phyloP scores from a whole-genome alignment of 2,797 vertebrate species.

The Squalus acanthias region DNA sequence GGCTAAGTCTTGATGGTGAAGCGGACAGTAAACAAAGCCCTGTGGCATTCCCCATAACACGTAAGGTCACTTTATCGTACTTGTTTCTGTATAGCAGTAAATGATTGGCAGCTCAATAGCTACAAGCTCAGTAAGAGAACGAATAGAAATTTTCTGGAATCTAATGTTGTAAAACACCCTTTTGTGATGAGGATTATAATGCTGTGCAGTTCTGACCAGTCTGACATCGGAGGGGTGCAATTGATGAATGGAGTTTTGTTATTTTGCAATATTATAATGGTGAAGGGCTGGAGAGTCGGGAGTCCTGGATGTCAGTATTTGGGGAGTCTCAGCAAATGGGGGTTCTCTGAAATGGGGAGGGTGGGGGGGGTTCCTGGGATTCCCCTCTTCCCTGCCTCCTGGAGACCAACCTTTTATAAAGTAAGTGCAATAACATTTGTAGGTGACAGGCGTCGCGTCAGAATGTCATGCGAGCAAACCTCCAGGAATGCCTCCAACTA shows the following conservation, averaged over 20 bases:
- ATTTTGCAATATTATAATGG: background rate
- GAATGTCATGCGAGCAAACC: background rate
- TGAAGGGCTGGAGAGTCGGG: background rate
- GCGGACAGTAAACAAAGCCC: background rate
- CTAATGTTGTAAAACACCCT: background rate
- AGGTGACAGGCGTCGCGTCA: no score
- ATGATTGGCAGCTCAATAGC: background rate
- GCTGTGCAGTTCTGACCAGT: no score
- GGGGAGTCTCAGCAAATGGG: background rate
- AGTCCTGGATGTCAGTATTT: background rate
- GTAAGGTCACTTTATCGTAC: conserved; percentile 8
- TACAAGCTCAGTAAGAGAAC: background rate
- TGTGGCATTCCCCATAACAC: background rate
- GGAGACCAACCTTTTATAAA: background rate
- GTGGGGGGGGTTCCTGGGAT: background rate
- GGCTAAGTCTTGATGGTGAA: background rate
- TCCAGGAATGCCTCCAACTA: background rate
- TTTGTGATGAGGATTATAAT: background rate
- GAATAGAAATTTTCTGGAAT: conserved; percentile 5
- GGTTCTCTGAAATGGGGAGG: background rate
- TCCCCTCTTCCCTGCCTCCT: background rate
- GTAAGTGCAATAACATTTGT: background rate
- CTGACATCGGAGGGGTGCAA: background rate
- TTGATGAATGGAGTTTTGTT: background rate
- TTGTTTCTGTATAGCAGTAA: background rate